A percentile compares a stretch with the other conserved stretches of the same genome.
phyloP scores from a whole-genome alignment of 2,113 vertebrate genomes.

The Physeter macrocephalus region DNA sequence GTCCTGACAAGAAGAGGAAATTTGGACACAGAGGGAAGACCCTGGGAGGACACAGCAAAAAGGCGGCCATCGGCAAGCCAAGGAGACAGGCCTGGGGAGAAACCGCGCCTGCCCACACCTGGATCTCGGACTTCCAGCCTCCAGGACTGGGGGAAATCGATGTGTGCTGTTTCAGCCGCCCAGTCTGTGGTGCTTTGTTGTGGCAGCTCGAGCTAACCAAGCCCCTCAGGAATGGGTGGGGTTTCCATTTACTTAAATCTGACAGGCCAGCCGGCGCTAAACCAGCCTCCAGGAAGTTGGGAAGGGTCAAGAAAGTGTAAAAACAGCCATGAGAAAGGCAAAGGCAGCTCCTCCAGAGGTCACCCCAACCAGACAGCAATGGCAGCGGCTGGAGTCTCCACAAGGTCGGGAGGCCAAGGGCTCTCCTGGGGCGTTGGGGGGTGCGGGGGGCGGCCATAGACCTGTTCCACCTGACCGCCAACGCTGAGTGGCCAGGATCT shows the following conservation, averaged over 20 bases:
- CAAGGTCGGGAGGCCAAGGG: fast-evolving
- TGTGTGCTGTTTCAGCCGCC: fast-evolving
- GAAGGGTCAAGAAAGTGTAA: neutral
- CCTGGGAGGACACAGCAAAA: fast-evolving
- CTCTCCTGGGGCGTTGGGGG: no score
- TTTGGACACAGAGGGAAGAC: neutral
- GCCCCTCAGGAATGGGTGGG: neutral
- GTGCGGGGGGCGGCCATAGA: fast-evolving
- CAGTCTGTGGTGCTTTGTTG: neutral
- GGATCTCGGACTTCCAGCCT: neutral
- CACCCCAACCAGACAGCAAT: neutral
- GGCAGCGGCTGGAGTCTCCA: neutral
- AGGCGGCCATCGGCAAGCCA: fast-evolving
- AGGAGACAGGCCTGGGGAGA: neutral
- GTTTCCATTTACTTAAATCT: neutral
- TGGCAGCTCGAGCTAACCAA: neutral
- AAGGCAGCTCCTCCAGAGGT: neutral
- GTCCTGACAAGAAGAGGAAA: neutral
- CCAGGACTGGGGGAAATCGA: no score
- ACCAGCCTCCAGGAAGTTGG: neutral
- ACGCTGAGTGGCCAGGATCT: neutral
- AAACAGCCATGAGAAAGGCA: neutral
- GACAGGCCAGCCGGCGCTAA: no score
- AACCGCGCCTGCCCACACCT: neutral
- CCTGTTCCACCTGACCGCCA: fast-evolving